Evolutionary conservation across 1,140 invertebrate genomes (phyloP), one percentile per base, ranked within the genome.

Genomic region (Thrips palmi): DNA sequence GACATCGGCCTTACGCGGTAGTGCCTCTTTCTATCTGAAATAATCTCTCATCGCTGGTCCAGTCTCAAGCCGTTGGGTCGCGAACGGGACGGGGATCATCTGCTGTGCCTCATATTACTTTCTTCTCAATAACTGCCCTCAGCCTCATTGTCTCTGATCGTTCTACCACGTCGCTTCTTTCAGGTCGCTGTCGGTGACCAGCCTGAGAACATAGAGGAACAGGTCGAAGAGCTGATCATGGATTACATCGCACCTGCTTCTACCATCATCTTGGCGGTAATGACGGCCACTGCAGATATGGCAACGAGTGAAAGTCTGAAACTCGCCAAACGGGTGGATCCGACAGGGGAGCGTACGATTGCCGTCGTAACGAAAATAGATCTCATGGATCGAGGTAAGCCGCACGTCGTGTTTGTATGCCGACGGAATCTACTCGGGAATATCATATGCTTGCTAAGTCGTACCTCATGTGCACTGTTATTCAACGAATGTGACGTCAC

Each of bases 351-450:
- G 20, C 50, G 77, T 40, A 82, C 78, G 0, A 51, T 81, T 11
- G 74, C 70, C 33, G 77, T 81, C 11, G 55, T 82, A 2, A 82
- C 77, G 2, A 82, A 82, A 53, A 52, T 83, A 12, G 78, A 83
- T 55, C 49, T 82, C 18, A 81, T 83, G 77, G 78, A 82, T 59
- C 57, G 59, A 20, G 93, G 93, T 21, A 97, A n/a, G n/a, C n/a
- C n/a, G n/a, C n/a, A n/a, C n/a, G n/a, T n/a, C n/a, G n/a, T n/a
- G n/a, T n/a, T n/a, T n/a, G n/a, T n/a, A n/a, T n/a, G n/a, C n/a
- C n/a, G n/a, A n/a, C n/a, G n/a, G n/a, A n/a, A n/a, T n/a, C n/a
- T n/a, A n/a, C n/a, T n/a, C n/a, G n/a, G n/a, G n/a, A n/a, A n/a
- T n/a, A n/a, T n/a, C n/a, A n/a, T n/a, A n/a, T n/a, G n/a, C n/a